These are phyloP conservation scores for Venustoraphidia nigricollis DNA, from an alignment of 2,888 invertebrate genomes.

Conservation along the genomic window DNA sequence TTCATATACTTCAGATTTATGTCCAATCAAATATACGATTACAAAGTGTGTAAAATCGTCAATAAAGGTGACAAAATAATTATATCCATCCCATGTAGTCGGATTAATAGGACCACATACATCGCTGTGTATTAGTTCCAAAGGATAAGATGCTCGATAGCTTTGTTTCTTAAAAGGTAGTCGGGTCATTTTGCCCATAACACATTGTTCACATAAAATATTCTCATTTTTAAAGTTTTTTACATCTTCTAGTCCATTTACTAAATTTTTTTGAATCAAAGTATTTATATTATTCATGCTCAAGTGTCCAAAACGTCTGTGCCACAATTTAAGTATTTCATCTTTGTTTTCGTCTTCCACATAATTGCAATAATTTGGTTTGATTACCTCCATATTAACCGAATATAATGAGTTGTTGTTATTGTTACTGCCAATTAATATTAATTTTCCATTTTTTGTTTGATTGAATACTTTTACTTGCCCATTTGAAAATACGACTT, in stretches of 20 bases:
- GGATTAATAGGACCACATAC: constrained; percentile 8
- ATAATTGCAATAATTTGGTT: too few species aligned
- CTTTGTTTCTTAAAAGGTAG: background rate
- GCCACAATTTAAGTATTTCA: too few species aligned
- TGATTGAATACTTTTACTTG: background rate
- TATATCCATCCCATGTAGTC: constrained; percentile 6
- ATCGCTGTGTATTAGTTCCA: constrained; percentile 8
- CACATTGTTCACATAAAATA: background rate
- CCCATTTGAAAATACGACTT: background rate
- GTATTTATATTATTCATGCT: too few species aligned
- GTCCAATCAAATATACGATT: constrained; percentile 5
- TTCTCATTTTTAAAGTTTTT: background rate
- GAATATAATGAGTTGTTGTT: background rate
- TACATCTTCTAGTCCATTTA: background rate
- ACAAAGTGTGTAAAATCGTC: constrained; percentile 10
- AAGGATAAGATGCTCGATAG: background rate
- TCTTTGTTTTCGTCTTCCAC: too few species aligned
- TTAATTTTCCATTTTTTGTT: background rate
- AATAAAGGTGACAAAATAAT: constrained; percentile 10
- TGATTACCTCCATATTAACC: background rate
- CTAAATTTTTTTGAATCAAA: too few species aligned
- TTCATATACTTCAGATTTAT: constrained; percentile 8
- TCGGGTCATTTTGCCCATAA: background rate
- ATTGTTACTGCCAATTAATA: background rate
- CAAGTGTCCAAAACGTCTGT: too few species aligned